Conservation (phyloP, 2,113 vertebrate species). For the Cheirogaleus medius region DNA sequence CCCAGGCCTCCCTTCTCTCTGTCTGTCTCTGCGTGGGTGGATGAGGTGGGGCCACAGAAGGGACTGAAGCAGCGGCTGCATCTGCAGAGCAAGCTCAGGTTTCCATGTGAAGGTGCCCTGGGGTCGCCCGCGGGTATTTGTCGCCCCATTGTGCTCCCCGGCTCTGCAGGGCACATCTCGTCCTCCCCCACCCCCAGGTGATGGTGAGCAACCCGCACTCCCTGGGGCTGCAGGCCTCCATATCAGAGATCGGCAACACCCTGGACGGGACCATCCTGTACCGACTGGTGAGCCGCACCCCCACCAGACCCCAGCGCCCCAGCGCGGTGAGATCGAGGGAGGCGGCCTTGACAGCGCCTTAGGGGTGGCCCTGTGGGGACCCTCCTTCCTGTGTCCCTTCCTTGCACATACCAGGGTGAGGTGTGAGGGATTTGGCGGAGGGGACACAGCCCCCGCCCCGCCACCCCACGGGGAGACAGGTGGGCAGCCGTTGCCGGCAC, state of each 20-base stretch:
- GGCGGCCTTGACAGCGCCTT: accelerated
- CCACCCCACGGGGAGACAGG: not conserved
- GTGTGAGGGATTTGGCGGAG: not conserved
- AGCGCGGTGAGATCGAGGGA: no score
- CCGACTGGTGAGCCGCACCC: slow-evolving; percentile 10
- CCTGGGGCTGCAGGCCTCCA: slow-evolving; percentile 25
- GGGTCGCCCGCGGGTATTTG: not conserved
- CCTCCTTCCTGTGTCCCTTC: not conserved
- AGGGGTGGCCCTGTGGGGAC: no score
- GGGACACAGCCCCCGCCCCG: not conserved
- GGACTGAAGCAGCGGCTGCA: not conserved
- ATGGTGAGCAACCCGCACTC: slow-evolving; percentile 73
- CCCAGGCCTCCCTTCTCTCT: not conserved
- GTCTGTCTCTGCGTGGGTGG: not conserved
- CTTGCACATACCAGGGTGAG: accelerated
- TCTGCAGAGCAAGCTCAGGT: not conserved
- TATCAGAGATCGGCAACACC: not conserved
- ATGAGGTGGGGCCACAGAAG: accelerated
- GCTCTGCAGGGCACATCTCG: accelerated
- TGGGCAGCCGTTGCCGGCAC: not conserved
- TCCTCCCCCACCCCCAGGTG: not conserved
- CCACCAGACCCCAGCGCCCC: no score
- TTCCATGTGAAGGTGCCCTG: not conserved
- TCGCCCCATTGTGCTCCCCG: accelerated
- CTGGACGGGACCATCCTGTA: not conserved